phyloP scores from a whole-genome alignment of 2,113 vertebrate species.

The Sceloporus tristichus region DNA sequence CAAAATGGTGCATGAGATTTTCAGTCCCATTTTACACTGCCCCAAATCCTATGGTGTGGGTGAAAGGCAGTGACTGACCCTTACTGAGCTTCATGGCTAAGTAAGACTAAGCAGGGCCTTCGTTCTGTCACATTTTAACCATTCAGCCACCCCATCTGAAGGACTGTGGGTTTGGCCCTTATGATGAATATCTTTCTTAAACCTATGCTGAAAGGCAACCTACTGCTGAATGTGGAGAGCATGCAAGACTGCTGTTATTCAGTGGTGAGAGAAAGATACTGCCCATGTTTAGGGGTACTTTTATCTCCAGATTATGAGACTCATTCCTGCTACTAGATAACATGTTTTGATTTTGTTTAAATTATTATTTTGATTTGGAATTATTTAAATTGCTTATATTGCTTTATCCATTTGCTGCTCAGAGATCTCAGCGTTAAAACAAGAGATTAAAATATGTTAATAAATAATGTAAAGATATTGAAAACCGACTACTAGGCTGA shows the following conservation, averaged over 20 bases:
- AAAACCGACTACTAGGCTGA: neutral
- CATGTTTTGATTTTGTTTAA: too few species aligned
- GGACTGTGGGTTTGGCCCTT: neutral
- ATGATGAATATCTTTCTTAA: neutral
- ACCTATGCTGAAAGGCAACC: neutral
- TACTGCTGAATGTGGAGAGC: neutral
- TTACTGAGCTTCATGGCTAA: neutral
- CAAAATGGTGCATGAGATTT: neutral
- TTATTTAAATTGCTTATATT: too few species aligned
- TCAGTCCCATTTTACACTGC: neutral
- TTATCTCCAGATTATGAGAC: neutral
- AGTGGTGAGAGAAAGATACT: neutral
- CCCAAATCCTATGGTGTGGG: neutral
- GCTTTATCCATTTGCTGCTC: too few species aligned
- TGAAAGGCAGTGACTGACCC: neutral
- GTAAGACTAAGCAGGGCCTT: neutral
- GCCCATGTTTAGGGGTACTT: neutral
- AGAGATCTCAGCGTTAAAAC: too few species aligned
- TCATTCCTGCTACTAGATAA: neutral
- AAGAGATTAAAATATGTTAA: too few species aligned
- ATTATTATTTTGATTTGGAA: too few species aligned
- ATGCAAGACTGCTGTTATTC: neutral
- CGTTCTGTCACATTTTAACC: neutral
- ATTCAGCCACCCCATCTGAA: neutral
- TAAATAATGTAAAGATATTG: too few species aligned